Conservation (phyloP, 2,113 vertebrate genomes). For the Upupa epops region DNA sequence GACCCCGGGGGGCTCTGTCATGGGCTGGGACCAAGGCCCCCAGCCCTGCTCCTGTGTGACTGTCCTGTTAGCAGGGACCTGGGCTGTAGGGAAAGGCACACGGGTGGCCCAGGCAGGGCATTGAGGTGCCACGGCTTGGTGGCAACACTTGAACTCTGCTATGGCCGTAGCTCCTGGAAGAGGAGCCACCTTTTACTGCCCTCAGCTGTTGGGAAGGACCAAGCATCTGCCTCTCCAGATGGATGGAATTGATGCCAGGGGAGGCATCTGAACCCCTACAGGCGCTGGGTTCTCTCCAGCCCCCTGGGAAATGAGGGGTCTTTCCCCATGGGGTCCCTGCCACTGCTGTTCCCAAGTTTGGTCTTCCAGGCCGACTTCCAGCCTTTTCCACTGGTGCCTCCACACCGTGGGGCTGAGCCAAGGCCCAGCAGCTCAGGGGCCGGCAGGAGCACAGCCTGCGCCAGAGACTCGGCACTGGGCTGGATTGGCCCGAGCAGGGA, state of each 20-base stretch:
- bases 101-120: too few species aligned
- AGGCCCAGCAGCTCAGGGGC: background rate
- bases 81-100: too few species aligned
- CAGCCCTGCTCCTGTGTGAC: too few species aligned
- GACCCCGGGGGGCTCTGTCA: too few species aligned
- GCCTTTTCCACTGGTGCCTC: slow-evolving; percentile 29
- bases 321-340: slow-evolving; percentile 15
- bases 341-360: slow-evolving; percentile 32
- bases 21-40: too few species aligned
- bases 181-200: background rate
- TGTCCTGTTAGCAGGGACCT: too few species aligned
- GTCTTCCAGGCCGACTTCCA: background rate
- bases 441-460: background rate
- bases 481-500: background rate
- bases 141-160: background rate
- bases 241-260: background rate
- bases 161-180: background rate
- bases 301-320: background rate
- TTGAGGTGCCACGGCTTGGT: too few species aligned
- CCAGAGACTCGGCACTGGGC: background rate
- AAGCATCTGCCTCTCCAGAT: background rate
- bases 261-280: background rate
- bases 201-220: background rate
- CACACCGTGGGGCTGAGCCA: background rate
- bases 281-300: background rate